These are phyloP conservation scores for Melanogrammus aeglefinus DNA, from an alignment of 2,797 vertebrate genomes.

Conservation along the genomic window DNA sequence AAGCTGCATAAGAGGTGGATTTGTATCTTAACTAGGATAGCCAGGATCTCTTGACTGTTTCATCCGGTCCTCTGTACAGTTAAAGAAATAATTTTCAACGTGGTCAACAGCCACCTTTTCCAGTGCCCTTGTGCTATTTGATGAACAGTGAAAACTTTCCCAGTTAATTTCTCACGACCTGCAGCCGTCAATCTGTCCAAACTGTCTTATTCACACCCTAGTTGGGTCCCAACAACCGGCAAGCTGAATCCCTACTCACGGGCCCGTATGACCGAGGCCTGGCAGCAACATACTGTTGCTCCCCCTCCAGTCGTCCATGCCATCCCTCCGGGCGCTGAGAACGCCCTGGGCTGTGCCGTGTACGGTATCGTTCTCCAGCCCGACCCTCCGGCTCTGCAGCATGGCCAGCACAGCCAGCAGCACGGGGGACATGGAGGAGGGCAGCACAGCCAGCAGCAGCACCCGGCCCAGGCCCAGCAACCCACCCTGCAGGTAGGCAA, in stretches of 20 bases:
- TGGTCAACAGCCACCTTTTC: background rate
- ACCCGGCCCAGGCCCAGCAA: conserved; percentile 69
- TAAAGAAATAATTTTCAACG: conserved; percentile 12
- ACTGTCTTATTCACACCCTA: conserved; percentile 43
- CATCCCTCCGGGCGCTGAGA: conserved; percentile 83
- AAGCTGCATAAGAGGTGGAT: conserved; percentile 22
- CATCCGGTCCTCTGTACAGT: conserved; percentile 7
- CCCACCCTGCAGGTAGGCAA: conserved; percentile 70
- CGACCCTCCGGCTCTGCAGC: conserved; percentile 78
- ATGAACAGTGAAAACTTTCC: conserved; percentile 61
- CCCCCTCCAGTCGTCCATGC: conserved; percentile 86
- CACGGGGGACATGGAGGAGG: conserved; percentile 55
- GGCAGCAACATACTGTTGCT: conserved; percentile 88
- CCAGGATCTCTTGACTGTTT: conserved; percentile 6
- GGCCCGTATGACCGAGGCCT: conserved; percentile 79
- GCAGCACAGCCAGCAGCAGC: conserved; percentile 69
- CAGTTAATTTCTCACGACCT: background rate
- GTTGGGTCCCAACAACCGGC: conserved; percentile 65
- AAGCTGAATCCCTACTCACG: conserved; percentile 77
- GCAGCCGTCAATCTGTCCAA: conserved; percentile 5
- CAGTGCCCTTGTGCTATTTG: conserved; percentile 22
- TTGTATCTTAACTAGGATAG: conserved; percentile 9
- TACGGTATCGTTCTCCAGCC: conserved; percentile 95
- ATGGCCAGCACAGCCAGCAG: conserved; percentile 70
- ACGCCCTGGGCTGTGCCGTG: conserved; percentile 87